Evolutionary conservation across 2,888 invertebrate genomes (phyloP).

Genomic region (Leuctra nigra): DNA sequence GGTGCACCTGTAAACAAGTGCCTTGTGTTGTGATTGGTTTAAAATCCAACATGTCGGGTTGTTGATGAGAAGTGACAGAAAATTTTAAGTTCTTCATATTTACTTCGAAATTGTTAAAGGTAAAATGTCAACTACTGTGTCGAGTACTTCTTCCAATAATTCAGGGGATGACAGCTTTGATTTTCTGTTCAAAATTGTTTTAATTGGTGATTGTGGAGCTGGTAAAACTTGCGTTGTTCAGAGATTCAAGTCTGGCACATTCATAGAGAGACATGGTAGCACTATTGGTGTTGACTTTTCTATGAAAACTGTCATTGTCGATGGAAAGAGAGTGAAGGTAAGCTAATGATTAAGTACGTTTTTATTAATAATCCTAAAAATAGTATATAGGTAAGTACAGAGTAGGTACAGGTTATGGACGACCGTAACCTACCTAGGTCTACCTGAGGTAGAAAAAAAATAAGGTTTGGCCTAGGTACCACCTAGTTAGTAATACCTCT

Average conservation of each 20-base stretch:
- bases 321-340: constrained; percentile 94
- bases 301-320: constrained; percentile 92
- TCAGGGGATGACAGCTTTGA: constrained; percentile 72
- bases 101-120: too few species aligned
- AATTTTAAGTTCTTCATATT: too few species aligned
- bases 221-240: constrained; percentile 95
- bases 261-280: constrained; percentile 90
- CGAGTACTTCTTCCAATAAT: constrained; percentile 5
- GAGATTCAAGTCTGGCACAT: constrained; percentile 91
- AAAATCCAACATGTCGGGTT: too few species aligned
- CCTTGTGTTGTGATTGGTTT: too few species aligned
- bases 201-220: constrained; percentile 86
- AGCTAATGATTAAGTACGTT: constrained; percentile 21
- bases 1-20: too few species aligned
- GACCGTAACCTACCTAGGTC: not conserved
- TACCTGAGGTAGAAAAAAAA: too few species aligned
- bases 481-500: too few species aligned
- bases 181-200: constrained; percentile 90
- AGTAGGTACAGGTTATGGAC: not conserved
- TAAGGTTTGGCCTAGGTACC: not conserved
- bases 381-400: too few species aligned
- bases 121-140: constrained; percentile 5
- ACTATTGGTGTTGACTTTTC: constrained; percentile 98
- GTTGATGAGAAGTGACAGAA: too few species aligned
- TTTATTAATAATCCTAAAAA: too few species aligned